phyloP scores from a whole-genome alignment of 2,797 vertebrate genomes.

The Neostethus bicornis region DNA sequence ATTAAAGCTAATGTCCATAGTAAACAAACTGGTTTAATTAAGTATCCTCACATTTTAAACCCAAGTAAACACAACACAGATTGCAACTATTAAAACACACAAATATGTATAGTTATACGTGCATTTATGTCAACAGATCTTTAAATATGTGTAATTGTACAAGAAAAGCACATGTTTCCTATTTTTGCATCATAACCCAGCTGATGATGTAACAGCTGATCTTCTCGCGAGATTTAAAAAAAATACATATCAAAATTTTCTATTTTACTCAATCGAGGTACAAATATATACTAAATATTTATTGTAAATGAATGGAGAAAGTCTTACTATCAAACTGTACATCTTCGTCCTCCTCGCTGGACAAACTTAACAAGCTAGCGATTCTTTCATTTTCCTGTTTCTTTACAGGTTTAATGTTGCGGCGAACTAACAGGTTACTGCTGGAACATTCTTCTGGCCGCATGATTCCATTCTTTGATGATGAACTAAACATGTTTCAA shows the following conservation, averaged over 20 bases:
- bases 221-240: constrained; percentile 6
- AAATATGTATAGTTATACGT: neutral
- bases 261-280: neutral
- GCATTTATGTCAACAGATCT: neutral
- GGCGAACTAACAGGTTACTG: constrained; percentile 28
- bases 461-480: neutral
- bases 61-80: neutral
- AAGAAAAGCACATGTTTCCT: no score
- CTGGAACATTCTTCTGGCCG: constrained; percentile 66
- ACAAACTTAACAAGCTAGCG: constrained; percentile 46
- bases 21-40: neutral
- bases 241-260: neutral
- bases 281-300: neutral
- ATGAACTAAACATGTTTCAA: constrained; percentile 50
- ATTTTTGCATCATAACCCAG: no score
- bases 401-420: constrained; percentile 8
- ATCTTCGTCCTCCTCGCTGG: constrained; percentile 70
- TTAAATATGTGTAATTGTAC: no score
- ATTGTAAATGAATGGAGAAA: neutral
- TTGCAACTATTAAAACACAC: neutral
- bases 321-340: constrained; percentile 82
- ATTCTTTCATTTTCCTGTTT: constrained; percentile 16
- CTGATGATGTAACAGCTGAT: neutral
- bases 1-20: no score
- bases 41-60: neutral